Evolutionary conservation across 2,888 invertebrate genomes (phyloP).

Genomic region (Tanytarsus gracilentus): DNA sequence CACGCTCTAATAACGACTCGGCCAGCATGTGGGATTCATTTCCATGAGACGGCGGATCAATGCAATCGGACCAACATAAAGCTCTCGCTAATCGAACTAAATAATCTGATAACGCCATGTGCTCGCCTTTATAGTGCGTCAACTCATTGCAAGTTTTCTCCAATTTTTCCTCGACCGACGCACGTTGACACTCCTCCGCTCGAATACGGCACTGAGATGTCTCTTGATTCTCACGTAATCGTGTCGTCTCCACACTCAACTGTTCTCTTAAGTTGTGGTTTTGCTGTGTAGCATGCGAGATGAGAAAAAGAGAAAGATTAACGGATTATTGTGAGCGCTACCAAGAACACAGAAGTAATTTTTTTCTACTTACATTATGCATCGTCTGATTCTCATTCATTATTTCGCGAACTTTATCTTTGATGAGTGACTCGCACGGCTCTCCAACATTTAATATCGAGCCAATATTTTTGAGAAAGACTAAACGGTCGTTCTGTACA

Average conservation of each 20-base stretch:
- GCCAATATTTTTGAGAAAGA: constrained; percentile 39
- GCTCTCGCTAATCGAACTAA: constrained; percentile 73
- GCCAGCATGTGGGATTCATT: constrained; percentile 45
- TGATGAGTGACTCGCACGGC: constrained; percentile 66
- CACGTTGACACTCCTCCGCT: constrained; percentile 56
- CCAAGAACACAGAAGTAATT: not conserved
- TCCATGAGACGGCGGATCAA: constrained; percentile 39
- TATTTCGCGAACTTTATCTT: constrained; percentile 68
- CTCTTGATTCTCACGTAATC: constrained; percentile 48
- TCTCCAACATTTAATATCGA: constrained; percentile 57
- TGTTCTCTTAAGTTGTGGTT: constrained; percentile 68
- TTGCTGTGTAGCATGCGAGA: constrained; percentile 49
- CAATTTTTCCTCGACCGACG: constrained; percentile 61
- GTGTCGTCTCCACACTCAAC: constrained; percentile 60
- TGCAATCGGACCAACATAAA: constrained; percentile 49
- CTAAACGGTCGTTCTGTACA: constrained; percentile 41
- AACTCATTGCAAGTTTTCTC: constrained; percentile 74
- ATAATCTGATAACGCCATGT: constrained; percentile 48
- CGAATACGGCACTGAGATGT: constrained; percentile 57
- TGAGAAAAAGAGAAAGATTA: constrained; percentile 25
- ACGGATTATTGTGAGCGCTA: constrained; percentile 21
- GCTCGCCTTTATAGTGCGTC: constrained; percentile 48
- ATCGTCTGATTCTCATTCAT: constrained; percentile 69
- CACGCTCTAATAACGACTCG: constrained; percentile 73
- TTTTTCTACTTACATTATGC: constrained; percentile 50